Percentiles rank a stretch among this genome's conserved stretches.
Conservation (phyloP, 2,113 vertebrate genomes). For the Grammomys surdaster region DNA sequence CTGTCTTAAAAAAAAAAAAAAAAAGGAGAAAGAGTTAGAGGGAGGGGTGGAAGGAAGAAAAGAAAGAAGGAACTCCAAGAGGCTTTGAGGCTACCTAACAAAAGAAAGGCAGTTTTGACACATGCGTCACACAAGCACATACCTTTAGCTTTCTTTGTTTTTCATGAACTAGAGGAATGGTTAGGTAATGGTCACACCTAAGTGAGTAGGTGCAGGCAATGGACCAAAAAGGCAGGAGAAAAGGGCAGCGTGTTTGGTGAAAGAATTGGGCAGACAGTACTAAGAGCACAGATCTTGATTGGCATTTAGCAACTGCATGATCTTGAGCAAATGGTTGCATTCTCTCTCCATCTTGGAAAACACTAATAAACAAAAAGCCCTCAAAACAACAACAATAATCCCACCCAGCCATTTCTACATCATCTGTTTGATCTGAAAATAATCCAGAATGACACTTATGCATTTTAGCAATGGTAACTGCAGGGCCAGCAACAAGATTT, state of each 20-base stretch:
- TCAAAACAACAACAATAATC: neutral
- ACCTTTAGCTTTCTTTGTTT: neutral
- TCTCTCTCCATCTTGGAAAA: constrained; percentile 50
- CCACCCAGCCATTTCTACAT: neutral
- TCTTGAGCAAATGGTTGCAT: constrained; percentile 34
- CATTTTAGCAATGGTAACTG: constrained; percentile 17
- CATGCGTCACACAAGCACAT: neutral
- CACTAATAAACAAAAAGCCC: too few relatives aligned
- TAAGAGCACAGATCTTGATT: neutral
- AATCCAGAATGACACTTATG: neutral
- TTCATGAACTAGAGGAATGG: neutral
- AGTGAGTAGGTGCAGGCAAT: neutral
- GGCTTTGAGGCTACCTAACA: neutral
- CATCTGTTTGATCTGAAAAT: constrained; percentile 38
- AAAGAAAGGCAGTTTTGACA: constrained; percentile 23
- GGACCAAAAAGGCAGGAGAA: neutral
- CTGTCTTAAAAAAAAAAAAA: neutral
- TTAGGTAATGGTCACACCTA: constrained; percentile 43
- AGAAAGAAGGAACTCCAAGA: neutral
- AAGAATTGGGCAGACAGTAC: neutral
- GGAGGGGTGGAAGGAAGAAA: neutral
- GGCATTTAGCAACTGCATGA: neutral
- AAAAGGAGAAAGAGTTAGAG: too few relatives aligned
- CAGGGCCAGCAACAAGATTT: neutral
- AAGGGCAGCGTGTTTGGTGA: neutral